These are phyloP conservation scores for Pseudochromis fuscus DNA, from an alignment of 2,797 vertebrate species.

Conservation along the genomic window DNA sequence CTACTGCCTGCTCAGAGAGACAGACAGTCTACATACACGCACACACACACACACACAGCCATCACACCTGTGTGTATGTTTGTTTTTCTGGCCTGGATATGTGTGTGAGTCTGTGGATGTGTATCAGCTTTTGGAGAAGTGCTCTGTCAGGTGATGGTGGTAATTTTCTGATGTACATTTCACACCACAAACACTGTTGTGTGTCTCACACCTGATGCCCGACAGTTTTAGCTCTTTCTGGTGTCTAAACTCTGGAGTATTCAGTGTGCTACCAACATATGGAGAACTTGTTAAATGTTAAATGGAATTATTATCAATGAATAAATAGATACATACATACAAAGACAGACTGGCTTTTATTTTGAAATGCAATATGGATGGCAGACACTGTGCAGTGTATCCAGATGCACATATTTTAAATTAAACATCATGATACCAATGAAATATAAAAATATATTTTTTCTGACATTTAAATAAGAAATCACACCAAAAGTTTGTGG, in stretches of 20 bases:
- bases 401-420: no score
- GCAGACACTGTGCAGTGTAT: no score
- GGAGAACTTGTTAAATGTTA: background rate
- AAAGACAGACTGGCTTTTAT: background rate
- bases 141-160: conserved; percentile 39
- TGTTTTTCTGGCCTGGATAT: conserved; percentile 34
- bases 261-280: background rate
- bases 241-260: background rate
- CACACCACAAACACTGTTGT: conserved; percentile 14
- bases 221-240: conserved; percentile 10
- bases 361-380: background rate
- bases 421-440: no score
- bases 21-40: conserved; percentile 23
- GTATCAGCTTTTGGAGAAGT: conserved; percentile 27
- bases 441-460: no score
- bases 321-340: background rate
- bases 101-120: conserved; percentile 16
- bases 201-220: conserved; percentile 25
- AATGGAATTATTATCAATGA: background rate
- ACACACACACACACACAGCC: conserved; percentile 7
- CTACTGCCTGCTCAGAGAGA: conserved; percentile 61
- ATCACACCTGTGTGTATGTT: conserved; percentile 51
- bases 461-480: no score
- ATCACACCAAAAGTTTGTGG: background rate
- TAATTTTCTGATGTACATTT: conserved; percentile 41